phyloP scores from a whole-genome alignment of 1,140 invertebrate genomes.

The Leptinotarsa defecta region DNA sequence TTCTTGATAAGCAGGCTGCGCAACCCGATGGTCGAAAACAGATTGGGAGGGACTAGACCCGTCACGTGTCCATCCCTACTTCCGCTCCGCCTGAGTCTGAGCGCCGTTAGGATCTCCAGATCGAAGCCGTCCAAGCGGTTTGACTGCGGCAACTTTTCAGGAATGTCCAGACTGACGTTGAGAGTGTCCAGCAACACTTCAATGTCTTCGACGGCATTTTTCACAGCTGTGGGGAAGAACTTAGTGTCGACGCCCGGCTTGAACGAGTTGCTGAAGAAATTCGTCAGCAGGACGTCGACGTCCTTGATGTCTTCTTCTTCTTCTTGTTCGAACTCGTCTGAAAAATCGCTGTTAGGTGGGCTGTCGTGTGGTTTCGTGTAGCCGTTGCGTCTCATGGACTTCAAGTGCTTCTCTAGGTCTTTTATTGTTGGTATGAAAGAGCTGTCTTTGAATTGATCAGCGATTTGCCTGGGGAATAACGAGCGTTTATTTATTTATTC shows the following conservation, averaged over 20 bases:
- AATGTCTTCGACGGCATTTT: constrained; percentile 14
- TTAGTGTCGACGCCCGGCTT: constrained; percentile 9
- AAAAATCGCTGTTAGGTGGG: neutral
- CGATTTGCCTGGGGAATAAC: constrained; percentile 27
- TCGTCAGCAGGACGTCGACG: constrained; percentile 34
- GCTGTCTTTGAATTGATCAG: constrained; percentile 33
- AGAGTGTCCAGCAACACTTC: constrained; percentile 28
- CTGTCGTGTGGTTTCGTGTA: neutral
- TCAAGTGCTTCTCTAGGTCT: constrained; percentile 35
- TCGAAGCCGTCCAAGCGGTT: constrained; percentile 31
- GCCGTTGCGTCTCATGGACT: constrained; percentile 11
- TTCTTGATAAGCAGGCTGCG: constrained; percentile 41
- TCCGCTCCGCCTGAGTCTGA: constrained; percentile 14
- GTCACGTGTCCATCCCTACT: neutral
- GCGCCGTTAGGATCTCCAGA: constrained; percentile 26
- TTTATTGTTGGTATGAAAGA: constrained; percentile 35
- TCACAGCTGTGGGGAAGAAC: neutral
- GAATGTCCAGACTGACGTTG: constrained; percentile 37
- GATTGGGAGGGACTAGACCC: constrained; percentile 40
- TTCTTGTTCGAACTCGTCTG: constrained; percentile 16
- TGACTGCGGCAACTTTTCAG: constrained; percentile 31
- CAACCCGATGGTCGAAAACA: constrained; percentile 41
- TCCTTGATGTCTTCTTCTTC: constrained; percentile 20
- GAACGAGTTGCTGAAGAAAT: constrained; percentile 34
- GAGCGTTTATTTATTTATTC: no score